These are phyloP conservation scores for Rhinolophus ferrumequinum DNA, from an alignment of 2,113 vertebrate genomes.

Conservation along the genomic window DNA sequence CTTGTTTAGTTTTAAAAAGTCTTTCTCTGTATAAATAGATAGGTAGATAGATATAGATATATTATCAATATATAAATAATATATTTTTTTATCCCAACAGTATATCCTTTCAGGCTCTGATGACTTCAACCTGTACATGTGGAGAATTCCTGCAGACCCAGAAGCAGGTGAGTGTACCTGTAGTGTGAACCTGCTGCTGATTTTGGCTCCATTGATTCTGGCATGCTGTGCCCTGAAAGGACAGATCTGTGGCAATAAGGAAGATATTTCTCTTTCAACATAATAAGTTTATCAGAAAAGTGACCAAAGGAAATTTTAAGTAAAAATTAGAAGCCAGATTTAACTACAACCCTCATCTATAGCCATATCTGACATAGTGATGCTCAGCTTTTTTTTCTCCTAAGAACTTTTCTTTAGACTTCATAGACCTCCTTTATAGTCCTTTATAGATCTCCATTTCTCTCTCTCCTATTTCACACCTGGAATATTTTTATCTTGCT, in stretches of 20 bases:
- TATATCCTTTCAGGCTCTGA: constrained; percentile 99
- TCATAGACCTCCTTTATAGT: not conserved
- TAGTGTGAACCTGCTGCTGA: not conserved
- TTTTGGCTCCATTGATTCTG: not conserved
- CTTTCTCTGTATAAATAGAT: not conserved
- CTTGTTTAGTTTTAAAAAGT: constrained; percentile 4
- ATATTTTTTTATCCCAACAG: constrained; percentile 84
- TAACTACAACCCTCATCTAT: constrained; percentile 11
- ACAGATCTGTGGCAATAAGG: not conserved
- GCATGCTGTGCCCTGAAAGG: not conserved
- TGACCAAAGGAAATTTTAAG: constrained; percentile 35
- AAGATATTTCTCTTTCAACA: constrained; percentile 25
- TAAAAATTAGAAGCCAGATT: constrained; percentile 59
- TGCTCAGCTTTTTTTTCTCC: not conserved
- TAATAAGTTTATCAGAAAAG: constrained; percentile 3
- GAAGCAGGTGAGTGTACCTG: constrained; percentile 90
- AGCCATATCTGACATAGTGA: not conserved
- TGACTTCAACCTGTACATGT: constrained; percentile 99
- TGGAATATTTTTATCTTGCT: constrained; percentile 46
- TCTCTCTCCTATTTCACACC: not conserved
- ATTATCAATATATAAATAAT: not conserved
- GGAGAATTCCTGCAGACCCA: constrained; percentile 97
- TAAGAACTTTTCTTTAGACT: not conserved
- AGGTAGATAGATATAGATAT: not conserved
- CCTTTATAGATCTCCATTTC: no score